Evolutionary conservation across 2,888 invertebrate species (phyloP).

Genomic region (Proisotoma minuta): DNA sequence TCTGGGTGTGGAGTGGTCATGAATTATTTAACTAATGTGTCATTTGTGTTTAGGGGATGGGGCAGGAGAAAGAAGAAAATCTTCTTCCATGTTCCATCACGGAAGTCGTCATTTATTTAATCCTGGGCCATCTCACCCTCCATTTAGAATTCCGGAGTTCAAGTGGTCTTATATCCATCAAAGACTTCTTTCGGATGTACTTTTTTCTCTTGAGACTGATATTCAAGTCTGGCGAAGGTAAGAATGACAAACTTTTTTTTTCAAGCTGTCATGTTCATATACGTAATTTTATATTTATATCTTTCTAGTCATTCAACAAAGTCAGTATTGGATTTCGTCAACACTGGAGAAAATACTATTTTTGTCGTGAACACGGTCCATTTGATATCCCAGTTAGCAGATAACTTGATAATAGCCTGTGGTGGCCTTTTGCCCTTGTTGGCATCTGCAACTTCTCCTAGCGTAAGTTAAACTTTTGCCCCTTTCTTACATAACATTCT

Average conservation of each 20-base stretch:
- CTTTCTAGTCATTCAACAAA: conserved; percentile 83
- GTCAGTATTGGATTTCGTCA: conserved; percentile 95
- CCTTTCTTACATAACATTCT: no score
- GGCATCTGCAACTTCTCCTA: conserved; percentile 97
- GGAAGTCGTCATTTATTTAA: conserved; percentile 79
- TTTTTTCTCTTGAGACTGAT: conserved; percentile 95
- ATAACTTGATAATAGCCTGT: conserved; percentile 97
- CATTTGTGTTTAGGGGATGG: conserved; percentile 31
- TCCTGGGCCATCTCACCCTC: conserved; percentile 85
- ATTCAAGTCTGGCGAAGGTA: conserved; percentile 82
- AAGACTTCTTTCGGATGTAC: conserved; percentile 86
- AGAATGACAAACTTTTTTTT: conserved; percentile 20
- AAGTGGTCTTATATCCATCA: conserved; percentile 99
- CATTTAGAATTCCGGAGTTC: conserved; percentile 96
- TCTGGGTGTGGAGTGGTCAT: not conserved
- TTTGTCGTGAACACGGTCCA: conserved; percentile 99
- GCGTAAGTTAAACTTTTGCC: conserved; percentile 65
- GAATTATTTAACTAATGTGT: not conserved
- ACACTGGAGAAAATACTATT: conserved; percentile 95
- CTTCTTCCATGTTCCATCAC: conserved; percentile 46
- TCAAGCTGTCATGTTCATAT: not conserved
- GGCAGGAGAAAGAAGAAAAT: conserved; percentile 38
- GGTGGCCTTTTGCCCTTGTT: conserved; percentile 92
- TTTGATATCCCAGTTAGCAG: conserved; percentile 95
- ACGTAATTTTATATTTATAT: conserved; percentile 13